Evolutionary conservation across 2,113 vertebrate species (phyloP).

Genomic region (Chitala chitala): DNA sequence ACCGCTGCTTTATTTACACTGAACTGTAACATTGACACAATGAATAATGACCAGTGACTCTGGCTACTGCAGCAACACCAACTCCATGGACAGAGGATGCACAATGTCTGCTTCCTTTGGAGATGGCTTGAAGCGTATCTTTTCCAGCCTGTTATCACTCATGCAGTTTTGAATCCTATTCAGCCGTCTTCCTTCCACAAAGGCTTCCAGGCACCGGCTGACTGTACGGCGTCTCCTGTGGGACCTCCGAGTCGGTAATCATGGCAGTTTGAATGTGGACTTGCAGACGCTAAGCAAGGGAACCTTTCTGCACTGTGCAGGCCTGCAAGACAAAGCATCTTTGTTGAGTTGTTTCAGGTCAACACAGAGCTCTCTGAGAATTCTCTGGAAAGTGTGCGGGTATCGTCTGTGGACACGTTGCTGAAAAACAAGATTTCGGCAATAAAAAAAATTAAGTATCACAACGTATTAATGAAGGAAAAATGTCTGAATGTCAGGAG

Average conservation of each 20-base stretch:
- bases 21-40: not conserved
- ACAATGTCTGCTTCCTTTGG: conserved; percentile 1
- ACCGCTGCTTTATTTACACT: not conserved
- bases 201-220: conserved; percentile 7
- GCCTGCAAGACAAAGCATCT: not conserved
- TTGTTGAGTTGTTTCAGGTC: conserved; percentile 6
- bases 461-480: not conserved
- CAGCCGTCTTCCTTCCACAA: not conserved
- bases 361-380: not conserved
- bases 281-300: not conserved
- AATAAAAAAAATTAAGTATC: conserved; percentile 1
- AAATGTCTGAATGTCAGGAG: too few relatives aligned
- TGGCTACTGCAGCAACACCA: not conserved
- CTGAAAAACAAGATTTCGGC: not conserved
- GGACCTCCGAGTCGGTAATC: not conserved
- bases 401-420: not conserved
- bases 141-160: conserved; percentile 9
- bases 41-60: not conserved
- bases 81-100: not conserved
- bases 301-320: not conserved
- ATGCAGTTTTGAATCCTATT: not conserved
- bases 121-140: conserved; percentile 10
- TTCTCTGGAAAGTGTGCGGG: not conserved
- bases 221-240: not conserved
- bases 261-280: not conserved